phyloP scores from a whole-genome alignment of 2,113 vertebrate species.

The Zingel zingel region DNA sequence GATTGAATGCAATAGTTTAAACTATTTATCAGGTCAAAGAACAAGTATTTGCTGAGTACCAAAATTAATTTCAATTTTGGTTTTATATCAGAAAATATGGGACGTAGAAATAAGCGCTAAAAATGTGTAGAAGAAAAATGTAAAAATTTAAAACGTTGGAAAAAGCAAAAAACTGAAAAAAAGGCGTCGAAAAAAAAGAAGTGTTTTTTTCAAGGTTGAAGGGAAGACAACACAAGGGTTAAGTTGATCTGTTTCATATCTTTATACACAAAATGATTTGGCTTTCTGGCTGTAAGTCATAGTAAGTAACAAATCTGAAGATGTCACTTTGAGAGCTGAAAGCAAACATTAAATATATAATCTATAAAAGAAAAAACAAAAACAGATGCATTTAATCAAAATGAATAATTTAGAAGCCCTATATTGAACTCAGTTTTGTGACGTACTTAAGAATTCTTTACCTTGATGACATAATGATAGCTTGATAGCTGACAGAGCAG shows the following conservation, averaged over 20 bases:
- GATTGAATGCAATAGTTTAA: background rate
- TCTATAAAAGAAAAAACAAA: background rate
- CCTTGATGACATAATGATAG: background rate
- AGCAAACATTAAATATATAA: background rate
- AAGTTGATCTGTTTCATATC: background rate
- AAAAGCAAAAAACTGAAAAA: no score
- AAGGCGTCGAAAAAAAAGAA: no score
- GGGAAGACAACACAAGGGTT: no score
- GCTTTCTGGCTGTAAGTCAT: background rate
- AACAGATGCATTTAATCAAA: background rate
- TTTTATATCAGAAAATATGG: no score
- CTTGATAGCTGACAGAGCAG: conserved; percentile 26
- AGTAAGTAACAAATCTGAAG: background rate
- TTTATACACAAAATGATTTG: background rate
- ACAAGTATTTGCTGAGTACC: background rate
- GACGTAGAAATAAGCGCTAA: no score
- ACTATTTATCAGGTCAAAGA: background rate
- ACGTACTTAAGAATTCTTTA: background rate
- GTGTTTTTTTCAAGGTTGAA: no score
- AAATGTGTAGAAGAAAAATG: no score
- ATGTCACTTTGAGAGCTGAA: background rate
- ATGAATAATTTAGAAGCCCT: background rate
- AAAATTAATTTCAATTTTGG: no score
- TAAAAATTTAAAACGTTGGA: no score
- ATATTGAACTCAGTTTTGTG: background rate